Base-by-base conservation (phyloP, 2,113 vertebrate species). In the Daboia siamensis region DNA sequence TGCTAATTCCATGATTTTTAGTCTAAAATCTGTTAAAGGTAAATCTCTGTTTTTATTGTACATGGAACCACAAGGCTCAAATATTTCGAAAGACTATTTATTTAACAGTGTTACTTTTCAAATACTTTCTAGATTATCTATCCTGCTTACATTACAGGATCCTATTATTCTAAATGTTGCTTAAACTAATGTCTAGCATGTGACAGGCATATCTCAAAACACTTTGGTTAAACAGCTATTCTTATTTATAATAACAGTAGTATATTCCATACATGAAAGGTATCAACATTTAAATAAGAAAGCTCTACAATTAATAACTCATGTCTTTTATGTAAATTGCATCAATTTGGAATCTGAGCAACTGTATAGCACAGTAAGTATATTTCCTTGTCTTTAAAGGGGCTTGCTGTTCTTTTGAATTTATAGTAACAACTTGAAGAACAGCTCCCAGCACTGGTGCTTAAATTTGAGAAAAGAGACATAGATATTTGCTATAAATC, bases 351-450 rank as follows among this genome's bases (percentile, higher is more conserved):
- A 94, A 90, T 93, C 87, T 80, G 89, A 87, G 2, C 90, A 9
- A 56, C 15, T 87, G 44, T 85, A 92, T 85, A 92, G 61, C n/a
- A 8, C 17, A 89, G 57, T 48, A 51, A 89, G 57, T 64, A 1
- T 51, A 89, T 69, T 90, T 94, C 15, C 5, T 80, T 52, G 20
- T 61, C 95, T 93, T 88, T 59, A 26, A 94, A 55, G 93, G 39
- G 2, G 59, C 93, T 90, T 10, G 90, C n/a, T 91, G 86, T 54
- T 12, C 87, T 80, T 74, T 93, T 74, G 92, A 4, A 64, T 95
- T 93, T 92, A 23, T 48, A 94, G 4, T 94, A 90, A 44, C 92
- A 92, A 90, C 4, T 93, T 95, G 92, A 93, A 94, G 93, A 92
- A 90, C 89, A 93, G 13, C 88, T 86, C 91, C 91, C 54, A 92